These are phyloP conservation scores for Sceliomorpha sp. DNA, from an alignment of 2,888 invertebrate species.

Conservation along the genomic window DNA sequence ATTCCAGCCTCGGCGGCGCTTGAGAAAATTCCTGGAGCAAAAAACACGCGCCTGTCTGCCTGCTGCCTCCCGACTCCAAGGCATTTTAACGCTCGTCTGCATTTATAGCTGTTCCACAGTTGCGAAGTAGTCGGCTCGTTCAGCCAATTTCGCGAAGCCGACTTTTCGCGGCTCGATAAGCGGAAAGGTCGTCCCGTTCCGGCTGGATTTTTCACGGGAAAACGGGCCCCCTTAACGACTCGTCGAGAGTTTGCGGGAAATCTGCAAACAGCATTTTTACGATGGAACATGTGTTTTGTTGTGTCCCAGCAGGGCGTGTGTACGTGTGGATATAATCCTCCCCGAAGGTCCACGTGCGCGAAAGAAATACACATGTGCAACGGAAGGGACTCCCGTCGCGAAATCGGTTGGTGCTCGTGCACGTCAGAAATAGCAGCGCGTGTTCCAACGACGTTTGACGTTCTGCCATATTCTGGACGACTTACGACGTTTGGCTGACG, in stretches of 20 bases:
- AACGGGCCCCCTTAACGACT: too few species aligned
- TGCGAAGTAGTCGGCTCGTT: conserved; percentile 25
- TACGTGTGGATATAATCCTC: conserved; percentile 22
- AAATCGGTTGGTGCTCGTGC: conserved; percentile 13
- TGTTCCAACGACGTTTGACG: conserved; percentile 8
- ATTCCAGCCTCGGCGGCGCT: conserved; percentile 43
- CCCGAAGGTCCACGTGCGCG: conserved; percentile 36
- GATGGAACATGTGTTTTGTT: too few species aligned
- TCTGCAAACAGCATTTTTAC: too few species aligned
- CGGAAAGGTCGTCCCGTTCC: too few species aligned
- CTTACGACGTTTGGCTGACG: conserved; percentile 10
- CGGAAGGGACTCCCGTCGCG: conserved; percentile 37
- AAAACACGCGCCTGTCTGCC: conserved; percentile 50
- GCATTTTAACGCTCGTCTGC: conserved; percentile 48
- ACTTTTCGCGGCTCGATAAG: too few species aligned
- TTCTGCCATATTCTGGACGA: conserved; percentile 9
- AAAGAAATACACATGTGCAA: conserved; percentile 19
- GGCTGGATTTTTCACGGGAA: too few species aligned
- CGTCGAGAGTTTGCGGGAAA: too few species aligned
- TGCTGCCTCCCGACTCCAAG: conserved; percentile 20
- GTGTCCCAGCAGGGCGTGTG: neutral
- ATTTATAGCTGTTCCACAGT: conserved; percentile 39
- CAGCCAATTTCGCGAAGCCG: conserved; percentile 32
- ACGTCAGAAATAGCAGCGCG: conserved; percentile 23
- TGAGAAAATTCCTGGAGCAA: conserved; percentile 43